Conservation (phyloP, 2,797 vertebrate genomes). For the Ptychobarbus kaznakovi region DNA sequence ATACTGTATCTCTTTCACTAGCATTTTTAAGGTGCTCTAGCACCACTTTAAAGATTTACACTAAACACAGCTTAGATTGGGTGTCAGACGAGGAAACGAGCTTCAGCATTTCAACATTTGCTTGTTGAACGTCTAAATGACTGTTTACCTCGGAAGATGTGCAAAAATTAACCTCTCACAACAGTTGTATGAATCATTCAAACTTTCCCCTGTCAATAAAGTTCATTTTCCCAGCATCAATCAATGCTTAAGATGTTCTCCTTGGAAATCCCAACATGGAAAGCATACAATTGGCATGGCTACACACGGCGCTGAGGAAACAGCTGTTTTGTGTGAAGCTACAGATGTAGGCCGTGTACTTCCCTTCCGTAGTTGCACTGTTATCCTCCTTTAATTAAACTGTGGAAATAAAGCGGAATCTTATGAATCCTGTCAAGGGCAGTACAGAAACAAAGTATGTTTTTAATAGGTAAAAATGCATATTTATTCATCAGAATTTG, state of each 20-base stretch:
- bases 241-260: slow-evolving; percentile 42
- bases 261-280: slow-evolving; percentile 29
- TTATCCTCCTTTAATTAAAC: slow-evolving; percentile 61
- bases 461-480: background rate
- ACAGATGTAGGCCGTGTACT: slow-evolving; percentile 16
- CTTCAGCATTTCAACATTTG: background rate
- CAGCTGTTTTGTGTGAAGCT: slow-evolving; percentile 31
- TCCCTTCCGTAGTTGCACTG: slow-evolving; percentile 14
- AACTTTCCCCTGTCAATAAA: slow-evolving; percentile 36
- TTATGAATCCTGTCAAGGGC: background rate
- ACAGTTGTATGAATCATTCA: slow-evolving; percentile 55
- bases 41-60: slow-evolving; percentile 52
- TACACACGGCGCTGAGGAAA: slow-evolving; percentile 21
- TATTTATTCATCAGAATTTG: background rate
- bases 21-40: slow-evolving; percentile 45
- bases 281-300: slow-evolving; percentile 26
- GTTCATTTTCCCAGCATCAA: slow-evolving; percentile 33
- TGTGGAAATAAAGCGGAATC: slow-evolving; percentile 61
- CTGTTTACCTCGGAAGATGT: slow-evolving; percentile 44
- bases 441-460: background rate
- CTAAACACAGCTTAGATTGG: slow-evolving; percentile 39
- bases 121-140: slow-evolving; percentile 6
- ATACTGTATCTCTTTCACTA: slow-evolving; percentile 39
- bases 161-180: slow-evolving; percentile 44
- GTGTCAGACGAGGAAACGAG: slow-evolving; percentile 24